Base-by-base conservation (phyloP, 2,888 invertebrate species). In the Himalopsyche kuldschensis region DNA sequence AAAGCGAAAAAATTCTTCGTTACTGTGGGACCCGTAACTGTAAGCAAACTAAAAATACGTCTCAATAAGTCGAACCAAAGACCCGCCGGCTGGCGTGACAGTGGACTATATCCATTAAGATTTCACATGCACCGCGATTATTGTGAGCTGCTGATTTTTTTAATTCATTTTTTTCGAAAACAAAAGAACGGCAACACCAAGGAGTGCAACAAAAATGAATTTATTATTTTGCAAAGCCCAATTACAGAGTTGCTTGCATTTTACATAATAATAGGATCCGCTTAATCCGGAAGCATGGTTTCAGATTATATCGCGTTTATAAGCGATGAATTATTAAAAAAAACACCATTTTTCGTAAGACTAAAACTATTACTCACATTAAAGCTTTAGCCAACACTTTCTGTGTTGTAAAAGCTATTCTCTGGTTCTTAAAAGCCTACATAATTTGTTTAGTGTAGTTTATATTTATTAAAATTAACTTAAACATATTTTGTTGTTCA, bases 221-320 rank as follows among this genome's bases (percentile, higher is more conserved):
- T 27, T 47, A 55, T 81, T 30, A 81, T 81, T 35, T 55, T 69
- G 20, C 35, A 55, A 55, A 55, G 78, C 63, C 46, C 46, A 46
- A 47, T 81, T 75, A 75, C 75, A 27, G 24, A 48, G 11, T 46
- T 48, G 32, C 30, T 77, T 35, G 4, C n/a, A 55, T 24, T 48
- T 55, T 55, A 55, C 78, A 27, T 81, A 81, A 81, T 81, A 77
- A 78, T 63, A 78, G 81, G 48, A 76, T 24, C 31, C 47, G 77
- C 55, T 24, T 32, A 77, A 78, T 81, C 81, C 81, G 81, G 55
- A 81, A 80, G 69, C 41, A 31, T 76, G 80, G 24, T 75, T 47
- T 55, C 20, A 55, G 55, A 55, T 55, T 55, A 55, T 55, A 24
- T 20, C 55, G 20, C 55, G 55, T 15, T 55, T 20, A 20, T 20